These are phyloP conservation scores for Nyctibius bracteatus DNA, from an alignment of 2,113 vertebrate genomes.

Conservation along the genomic window DNA sequence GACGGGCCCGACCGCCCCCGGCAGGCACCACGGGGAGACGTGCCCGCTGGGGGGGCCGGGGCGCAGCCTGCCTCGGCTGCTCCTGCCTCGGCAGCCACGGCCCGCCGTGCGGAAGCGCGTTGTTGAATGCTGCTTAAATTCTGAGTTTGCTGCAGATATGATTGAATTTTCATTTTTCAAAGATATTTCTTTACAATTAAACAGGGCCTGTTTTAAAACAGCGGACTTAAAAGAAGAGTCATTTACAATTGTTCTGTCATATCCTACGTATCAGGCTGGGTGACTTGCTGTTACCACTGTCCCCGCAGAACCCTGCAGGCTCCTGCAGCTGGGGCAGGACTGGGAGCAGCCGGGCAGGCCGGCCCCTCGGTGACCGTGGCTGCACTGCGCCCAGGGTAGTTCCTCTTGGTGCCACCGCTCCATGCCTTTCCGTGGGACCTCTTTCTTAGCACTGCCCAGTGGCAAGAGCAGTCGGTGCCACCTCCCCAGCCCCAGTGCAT, in stretches of 20 bases:
- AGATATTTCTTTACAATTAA: background rate
- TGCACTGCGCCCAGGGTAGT: rapidly evolving
- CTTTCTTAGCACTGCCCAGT: background rate
- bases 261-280: rapidly evolving
- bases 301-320: background rate
- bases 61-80: background rate
- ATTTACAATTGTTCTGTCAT: rapidly evolving
- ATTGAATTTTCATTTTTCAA: background rate
- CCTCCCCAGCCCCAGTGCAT: background rate
- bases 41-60: background rate
- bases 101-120: rapidly evolving
- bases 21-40: background rate
- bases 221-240: no score
- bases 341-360: background rate
- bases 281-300: background rate
- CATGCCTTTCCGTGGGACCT: background rate
- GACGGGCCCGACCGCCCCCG: rapidly evolving
- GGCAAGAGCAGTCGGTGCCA: rapidly evolving
- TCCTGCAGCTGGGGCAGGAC: background rate
- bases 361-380: rapidly evolving
- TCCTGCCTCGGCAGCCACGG: background rate
- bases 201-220: rapidly evolving
- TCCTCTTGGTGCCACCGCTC: background rate
- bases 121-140: rapidly evolving
- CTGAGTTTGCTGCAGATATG: background rate